Evolutionary conservation across 2,888 invertebrate genomes (phyloP), one percentile per base, ranked within the genome.

Genomic region (Cecidostiba fungosa): DNA sequence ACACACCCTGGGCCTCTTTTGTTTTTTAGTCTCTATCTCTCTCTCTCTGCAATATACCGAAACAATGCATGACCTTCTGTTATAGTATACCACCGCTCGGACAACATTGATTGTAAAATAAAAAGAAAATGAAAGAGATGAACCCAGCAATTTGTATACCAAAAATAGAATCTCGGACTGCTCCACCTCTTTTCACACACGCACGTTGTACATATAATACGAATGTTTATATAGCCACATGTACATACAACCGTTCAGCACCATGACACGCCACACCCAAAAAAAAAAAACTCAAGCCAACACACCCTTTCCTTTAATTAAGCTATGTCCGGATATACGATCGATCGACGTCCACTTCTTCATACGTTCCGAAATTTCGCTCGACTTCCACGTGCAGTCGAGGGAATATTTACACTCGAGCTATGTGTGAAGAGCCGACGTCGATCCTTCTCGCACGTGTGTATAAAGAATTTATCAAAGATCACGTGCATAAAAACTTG

Each of bases 1-100:
- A 76, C 69, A 59, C 62, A 70, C 70, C 59, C 80, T 26, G 76
- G 84, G 69, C 19, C 47, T 85, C 47, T 70, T 47, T 85, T 77
- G 23, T 62, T 66, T 69, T 69, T 78, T 39, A 36, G 23, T 26
- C n/a, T 62, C 12, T n/a, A 12, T 23, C 39, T 74, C 19, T 78
- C 47, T 54, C 47, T 72, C 32, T 73, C 1, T 62, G 59, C 77
- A 50, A 70, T 62, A 0, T n/a, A 54, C 23, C 43, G n/a, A 36
- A 62, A 79, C 47, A 70, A 80, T 84, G 84, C 84, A 84, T 80
- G 84, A 84, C 54, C 76, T 79, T 26, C 59, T 36, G 16, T 26
- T 32, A 16, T 14, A 26, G 19, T 26, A 62, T 14, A 73, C 16
- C 32, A 74, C 36, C 19, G 26, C 32, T 77, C 32, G 79, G 29